Percentiles rank a stretch among this genome's conserved stretches.
These are phyloP conservation scores for Brienomyrus brachyistius DNA, from an alignment of 2,113 vertebrate genomes.

Conservation along the genomic window DNA sequence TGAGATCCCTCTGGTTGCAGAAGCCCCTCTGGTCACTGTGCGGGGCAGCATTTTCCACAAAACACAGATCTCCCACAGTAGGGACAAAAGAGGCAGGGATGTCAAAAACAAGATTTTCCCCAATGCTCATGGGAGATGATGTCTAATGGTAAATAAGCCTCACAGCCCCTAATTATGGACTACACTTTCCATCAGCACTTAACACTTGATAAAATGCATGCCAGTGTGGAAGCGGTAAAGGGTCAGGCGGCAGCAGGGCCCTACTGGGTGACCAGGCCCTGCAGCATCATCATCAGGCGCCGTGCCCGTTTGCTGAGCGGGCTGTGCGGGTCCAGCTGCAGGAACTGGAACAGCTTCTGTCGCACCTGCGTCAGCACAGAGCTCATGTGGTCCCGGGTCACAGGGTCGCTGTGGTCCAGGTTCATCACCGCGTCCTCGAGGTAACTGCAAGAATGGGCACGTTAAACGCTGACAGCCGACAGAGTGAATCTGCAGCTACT, in stretches of 20 bases:
- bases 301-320: conserved; percentile 77
- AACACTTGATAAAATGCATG: background rate
- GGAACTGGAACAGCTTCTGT: conserved; percentile 85
- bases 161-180: conserved; percentile 11
- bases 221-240: background rate
- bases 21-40: background rate
- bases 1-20: background rate
- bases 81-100: background rate
- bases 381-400: conserved; percentile 93
- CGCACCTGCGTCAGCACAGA: conserved; percentile 84
- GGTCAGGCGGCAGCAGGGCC: background rate
- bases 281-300: conserved; percentile 91
- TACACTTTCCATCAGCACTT: conserved; percentile 22
- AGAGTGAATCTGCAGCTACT: background rate
- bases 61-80: background rate
- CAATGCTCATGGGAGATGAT: conserved; percentile 4
- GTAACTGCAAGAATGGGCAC: conserved; percentile 61
- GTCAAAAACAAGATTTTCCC: background rate
- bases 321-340: conserved; percentile 84
- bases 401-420: conserved; percentile 86
- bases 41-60: background rate
- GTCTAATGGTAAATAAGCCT: conserved; percentile 22
- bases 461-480: background rate
- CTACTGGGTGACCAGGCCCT: conserved; percentile 85
- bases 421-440: conserved; percentile 96